These are phyloP conservation scores for Nematopogon swammerdamellus DNA, from an alignment of 2,888 invertebrate species.

Conservation along the genomic window DNA sequence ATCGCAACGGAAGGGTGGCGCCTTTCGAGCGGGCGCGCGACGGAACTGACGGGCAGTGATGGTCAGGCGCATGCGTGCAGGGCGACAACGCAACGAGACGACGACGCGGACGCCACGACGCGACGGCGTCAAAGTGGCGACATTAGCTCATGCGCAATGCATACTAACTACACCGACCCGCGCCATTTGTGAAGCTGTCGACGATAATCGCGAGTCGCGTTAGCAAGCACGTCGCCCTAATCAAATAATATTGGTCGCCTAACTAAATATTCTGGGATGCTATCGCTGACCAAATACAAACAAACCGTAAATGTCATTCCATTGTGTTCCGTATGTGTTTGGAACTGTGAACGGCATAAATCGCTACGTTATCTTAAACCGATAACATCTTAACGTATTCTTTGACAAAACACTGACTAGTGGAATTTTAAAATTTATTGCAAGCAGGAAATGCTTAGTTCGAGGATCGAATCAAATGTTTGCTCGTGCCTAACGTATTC, in stretches of 20 bases:
- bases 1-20: constrained; percentile 1
- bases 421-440: too few species aligned
- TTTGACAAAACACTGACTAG: too few species aligned
- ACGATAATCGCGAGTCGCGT: constrained; percentile 2
- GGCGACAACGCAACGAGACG: constrained; percentile 17
- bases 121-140: constrained; percentile 36
- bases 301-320: constrained; percentile 24
- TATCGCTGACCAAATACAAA: constrained; percentile 35
- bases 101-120: constrained; percentile 11
- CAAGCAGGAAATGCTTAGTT: too few species aligned
- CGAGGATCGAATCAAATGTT: too few species aligned
- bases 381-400: too few species aligned
- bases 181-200: constrained; percentile 33
- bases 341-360: background rate
- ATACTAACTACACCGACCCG: constrained; percentile 44
- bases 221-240: constrained; percentile 21
- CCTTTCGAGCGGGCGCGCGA: background rate
- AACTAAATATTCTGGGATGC: constrained; percentile 35
- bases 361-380: background rate
- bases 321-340: constrained; percentile 24
- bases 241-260: constrained; percentile 32
- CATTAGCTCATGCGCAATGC: constrained; percentile 44
- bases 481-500: too few species aligned
- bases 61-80: background rate
- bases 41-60: constrained; percentile 1